Evolutionary conservation across 2,113 vertebrate species (phyloP).

Genomic region (Brachyhypopomus occidentalis): DNA sequence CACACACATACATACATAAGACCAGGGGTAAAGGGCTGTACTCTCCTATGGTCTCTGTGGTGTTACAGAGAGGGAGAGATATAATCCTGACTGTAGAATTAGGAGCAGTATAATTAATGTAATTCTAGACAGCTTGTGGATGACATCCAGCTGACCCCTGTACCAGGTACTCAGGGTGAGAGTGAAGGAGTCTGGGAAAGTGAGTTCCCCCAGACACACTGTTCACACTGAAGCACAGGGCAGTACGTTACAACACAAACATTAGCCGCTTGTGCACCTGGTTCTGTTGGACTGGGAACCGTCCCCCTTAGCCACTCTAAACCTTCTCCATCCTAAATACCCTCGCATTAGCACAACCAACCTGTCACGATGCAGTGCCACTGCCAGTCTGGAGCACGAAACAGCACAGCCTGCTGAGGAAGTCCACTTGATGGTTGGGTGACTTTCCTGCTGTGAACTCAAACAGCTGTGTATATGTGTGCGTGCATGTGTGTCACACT

Average conservation of each 20-base stretch:
- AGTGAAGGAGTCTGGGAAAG: background rate
- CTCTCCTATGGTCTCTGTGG: slow-evolving; percentile 23
- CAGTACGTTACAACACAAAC: no score
- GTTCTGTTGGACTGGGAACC: no score
- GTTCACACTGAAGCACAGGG: no score
- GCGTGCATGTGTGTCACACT: background rate
- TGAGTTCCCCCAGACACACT: background rate
- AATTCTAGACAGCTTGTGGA: background rate
- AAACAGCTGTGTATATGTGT: slow-evolving; percentile 40
- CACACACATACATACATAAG: background rate
- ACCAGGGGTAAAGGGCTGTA: background rate
- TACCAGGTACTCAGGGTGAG: background rate
- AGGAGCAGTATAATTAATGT: no score
- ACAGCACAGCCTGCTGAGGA: slow-evolving; percentile 43
- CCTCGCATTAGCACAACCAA: no score
- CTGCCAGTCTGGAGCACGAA: background rate
- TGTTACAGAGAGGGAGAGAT: slow-evolving; percentile 23
- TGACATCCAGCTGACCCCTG: slow-evolving; percentile 5
- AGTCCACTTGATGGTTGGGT: slow-evolving; percentile 58
- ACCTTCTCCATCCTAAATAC: no score
- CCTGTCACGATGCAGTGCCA: no score
- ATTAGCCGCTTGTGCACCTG: no score
- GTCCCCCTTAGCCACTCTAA: no score
- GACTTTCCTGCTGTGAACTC: slow-evolving; percentile 46
- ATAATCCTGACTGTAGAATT: background rate